Base-by-base conservation (phyloP, 2,113 vertebrate species). In the Menidia beryllina region DNA sequence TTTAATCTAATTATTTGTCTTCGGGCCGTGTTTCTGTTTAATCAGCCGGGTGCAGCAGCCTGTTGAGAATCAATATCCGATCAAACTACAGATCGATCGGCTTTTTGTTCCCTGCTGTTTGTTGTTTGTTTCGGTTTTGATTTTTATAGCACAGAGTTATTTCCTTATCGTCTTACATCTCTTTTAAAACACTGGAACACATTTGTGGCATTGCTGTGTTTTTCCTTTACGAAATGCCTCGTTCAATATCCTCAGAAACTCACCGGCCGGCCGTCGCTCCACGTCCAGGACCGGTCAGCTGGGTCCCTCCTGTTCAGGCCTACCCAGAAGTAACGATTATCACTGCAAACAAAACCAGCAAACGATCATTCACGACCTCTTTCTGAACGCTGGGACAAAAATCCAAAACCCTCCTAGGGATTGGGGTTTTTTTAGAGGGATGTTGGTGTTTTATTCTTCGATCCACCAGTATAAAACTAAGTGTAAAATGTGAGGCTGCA, bases 291-390 rank as follows among this genome's bases (percentile, higher is more conserved):
- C 74, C 91, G 94, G 82, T 94, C 91, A 24, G 92, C 91, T 10
- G 96, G 95, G 88, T 96, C 95, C 67, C 97, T 95, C 78, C 96
- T 96, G 91, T 97, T 98, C 87, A 99, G 93, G 67, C 97, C 97
- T 20, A 96, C 90, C 97, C 97, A 99, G 75, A 99, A 93, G 93
- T 94, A 97, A 34, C 96, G 94, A 65, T 92, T 91, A 86, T 96
- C 89, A 71, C 95, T 94, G 86, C 39, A 79, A 82, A 19, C 64
- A 59, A 21, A 8, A 47, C 19, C 53, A 69, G 19, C 8, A 57
- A 20, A 55, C 8, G 5, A 7, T 75, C 7, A 67, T 11, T 27
- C 5, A 25, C 13, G 2, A 34, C 9, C 21, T 8, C 25, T 6
- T 23, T 26, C 55, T 7, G 57, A 63, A 63, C 8, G 48, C 23